Evolutionary conservation across 2,797 vertebrate species (phyloP), one percentile per base, ranked within the genome.

Genomic region (Crenichthys baileyi): DNA sequence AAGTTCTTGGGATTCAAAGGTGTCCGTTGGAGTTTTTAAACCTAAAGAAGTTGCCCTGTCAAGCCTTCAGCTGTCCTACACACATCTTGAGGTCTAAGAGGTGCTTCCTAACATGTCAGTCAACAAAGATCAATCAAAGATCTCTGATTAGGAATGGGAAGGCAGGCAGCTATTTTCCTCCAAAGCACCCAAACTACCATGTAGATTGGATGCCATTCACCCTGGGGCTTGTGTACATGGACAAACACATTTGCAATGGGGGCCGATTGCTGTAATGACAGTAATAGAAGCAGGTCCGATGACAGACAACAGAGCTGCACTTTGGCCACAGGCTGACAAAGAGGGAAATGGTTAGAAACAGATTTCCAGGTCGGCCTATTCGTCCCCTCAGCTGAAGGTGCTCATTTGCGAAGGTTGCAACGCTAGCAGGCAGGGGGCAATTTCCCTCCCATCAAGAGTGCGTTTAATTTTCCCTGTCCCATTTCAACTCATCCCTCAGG

Each of bases 151-250:
- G 90, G 83, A 88, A 75, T 80, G 86, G 70, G 82, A 75, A 81
- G 88, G 81, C 89, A 67, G 86, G 89, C 83, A 89, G 83, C 89
- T 82, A 88, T 93, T 87, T 86, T 82, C 80, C 72, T 79, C 78
- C 39, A 24, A 83, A 84, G 73, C 78, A 90, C 90, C 89, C 88
- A 70, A 1, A 60, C 76, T 18, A 3, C 41, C 91, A 94, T 95
- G 94, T 92, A 94, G 95, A 96, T 95, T 94, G 93, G 86, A 81
- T 95, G 94, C 94, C 95, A 95, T 90, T 95, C 94, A 96, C 82
- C 48, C 73, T 18, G 22, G 1, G 53, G 70, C 90, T 91, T 90
- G 93, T 89, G 81, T 92, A 90, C 90, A 85, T 71, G 86, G 90
- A 94, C 93, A 95, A 95, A 95, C 93, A 93, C 94, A 93, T 93